phyloP scores from a whole-genome alignment of 2,113 vertebrate species.

The Puffinus mauretanicus region DNA sequence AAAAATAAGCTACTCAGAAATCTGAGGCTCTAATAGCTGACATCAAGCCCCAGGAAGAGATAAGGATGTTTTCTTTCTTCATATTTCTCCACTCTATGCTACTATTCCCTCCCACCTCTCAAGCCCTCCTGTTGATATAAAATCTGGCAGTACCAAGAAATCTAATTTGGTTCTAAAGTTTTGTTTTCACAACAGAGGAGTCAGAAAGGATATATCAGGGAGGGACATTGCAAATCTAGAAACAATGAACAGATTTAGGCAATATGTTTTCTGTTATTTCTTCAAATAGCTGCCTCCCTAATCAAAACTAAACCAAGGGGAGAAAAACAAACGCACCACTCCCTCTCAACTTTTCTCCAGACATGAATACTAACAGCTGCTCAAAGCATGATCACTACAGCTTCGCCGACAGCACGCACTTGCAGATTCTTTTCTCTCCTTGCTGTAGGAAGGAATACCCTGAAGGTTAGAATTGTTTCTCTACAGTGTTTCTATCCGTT shows the following conservation, averaged over 20 bases:
- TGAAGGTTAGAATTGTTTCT: not conserved
- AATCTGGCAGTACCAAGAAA: not conserved
- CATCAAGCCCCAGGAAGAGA: not conserved
- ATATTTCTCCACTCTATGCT: not conserved
- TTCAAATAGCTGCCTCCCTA: not conserved
- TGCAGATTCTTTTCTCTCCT: not conserved
- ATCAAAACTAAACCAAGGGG: not conserved
- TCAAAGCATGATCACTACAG: not conserved
- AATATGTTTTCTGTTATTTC: not conserved
- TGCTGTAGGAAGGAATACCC: not conserved
- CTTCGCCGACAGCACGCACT: fast-evolving
- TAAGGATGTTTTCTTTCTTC: not conserved
- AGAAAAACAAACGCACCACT: not conserved
- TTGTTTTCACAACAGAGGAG: not conserved
- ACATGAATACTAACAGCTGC: not conserved
- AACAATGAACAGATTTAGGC: not conserved
- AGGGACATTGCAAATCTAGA: not conserved
- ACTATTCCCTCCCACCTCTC: not conserved
- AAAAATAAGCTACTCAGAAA: not conserved
- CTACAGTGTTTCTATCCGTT: not conserved
- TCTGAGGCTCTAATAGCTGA: not conserved
- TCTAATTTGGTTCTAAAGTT: not conserved
- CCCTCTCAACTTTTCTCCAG: not conserved
- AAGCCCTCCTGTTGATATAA: not conserved
- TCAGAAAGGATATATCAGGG: not conserved